Evolutionary conservation across 2,888 invertebrate species (phyloP).

Genomic region (Leucoma salicis): DNA sequence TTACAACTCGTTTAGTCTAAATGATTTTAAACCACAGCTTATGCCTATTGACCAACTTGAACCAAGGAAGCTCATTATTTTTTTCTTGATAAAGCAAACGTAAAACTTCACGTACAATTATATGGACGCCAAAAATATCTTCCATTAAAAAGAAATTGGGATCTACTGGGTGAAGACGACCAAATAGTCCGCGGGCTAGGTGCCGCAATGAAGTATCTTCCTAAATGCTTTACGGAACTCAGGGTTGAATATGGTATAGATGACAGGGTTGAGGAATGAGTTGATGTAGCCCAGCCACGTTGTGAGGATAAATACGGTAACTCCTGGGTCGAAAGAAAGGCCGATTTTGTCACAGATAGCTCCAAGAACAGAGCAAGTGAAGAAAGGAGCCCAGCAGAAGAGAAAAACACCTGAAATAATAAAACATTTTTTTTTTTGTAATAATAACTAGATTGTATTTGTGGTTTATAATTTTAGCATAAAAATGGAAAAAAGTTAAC

Average conservation of each 20-base stretch:
- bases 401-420: constrained; percentile 94
- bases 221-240: constrained; percentile 99
- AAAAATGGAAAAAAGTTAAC: no score
- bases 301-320: constrained; percentile 95
- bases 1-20: no score
- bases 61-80: not conserved
- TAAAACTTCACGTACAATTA: no score
- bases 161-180: constrained; percentile 66
- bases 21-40: not conserved
- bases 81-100: not conserved
- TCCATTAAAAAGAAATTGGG: constrained; percentile 19
- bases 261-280: constrained; percentile 95
- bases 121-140: constrained; percentile 14
- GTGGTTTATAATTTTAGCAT: no score
- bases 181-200: constrained; percentile 73
- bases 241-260: constrained; percentile 97
- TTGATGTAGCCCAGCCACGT: constrained; percentile 99
- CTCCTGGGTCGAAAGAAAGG: constrained; percentile 90
- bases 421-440: not conserved
- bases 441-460: no score
- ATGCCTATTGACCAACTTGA: not conserved
- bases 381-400: constrained; percentile 99
- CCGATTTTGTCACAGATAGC: constrained; percentile 96
- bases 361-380: constrained; percentile 98
- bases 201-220: constrained; percentile 90